A percentile compares a stretch with the other conserved stretches of the same genome.
phyloP scores from a whole-genome alignment of 2,888 invertebrate genomes.

The Drosophila kuntzei region DNA sequence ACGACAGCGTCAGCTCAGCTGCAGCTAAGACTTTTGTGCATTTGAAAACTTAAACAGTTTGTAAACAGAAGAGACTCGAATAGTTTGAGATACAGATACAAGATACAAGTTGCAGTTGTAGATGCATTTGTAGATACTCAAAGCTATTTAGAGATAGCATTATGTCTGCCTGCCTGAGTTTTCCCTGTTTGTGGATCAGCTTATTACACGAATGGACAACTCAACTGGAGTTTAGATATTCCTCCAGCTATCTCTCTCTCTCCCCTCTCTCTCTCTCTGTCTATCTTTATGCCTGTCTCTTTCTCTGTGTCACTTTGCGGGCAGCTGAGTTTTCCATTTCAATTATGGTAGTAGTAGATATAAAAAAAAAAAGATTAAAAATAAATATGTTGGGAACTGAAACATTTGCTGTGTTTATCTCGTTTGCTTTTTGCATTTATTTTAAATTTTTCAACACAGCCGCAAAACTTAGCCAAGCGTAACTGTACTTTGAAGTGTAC shows the following conservation, averaged over 20 bases:
- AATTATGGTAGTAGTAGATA: slow-evolving; percentile 13
- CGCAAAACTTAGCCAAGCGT: slow-evolving; percentile 12
- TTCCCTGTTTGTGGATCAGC: slow-evolving; percentile 28
- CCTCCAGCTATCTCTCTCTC: not conserved
- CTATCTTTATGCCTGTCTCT: not conserved
- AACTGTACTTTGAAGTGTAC: slow-evolving; percentile 37
- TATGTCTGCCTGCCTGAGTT: not conserved
- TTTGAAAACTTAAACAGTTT: slow-evolving; percentile 59
- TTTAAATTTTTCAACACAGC: slow-evolving; percentile 19
- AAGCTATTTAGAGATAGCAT: slow-evolving; percentile 12
- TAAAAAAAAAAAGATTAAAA: not conserved
- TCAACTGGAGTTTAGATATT: slow-evolving; percentile 3
- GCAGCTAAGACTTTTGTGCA: slow-evolving; percentile 45
- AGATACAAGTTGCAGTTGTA: slow-evolving; percentile 9
- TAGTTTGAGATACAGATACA: slow-evolving; percentile 15
- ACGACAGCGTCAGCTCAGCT: slow-evolving; percentile 30
- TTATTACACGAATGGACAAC: slow-evolving; percentile 30
- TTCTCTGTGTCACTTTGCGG: slow-evolving; percentile 39
- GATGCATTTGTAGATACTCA: not conserved
- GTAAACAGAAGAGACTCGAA: slow-evolving; percentile 32
- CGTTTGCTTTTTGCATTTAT: slow-evolving; percentile 27
- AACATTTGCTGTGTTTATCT: not conserved
- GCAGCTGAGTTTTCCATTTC: slow-evolving; percentile 47
- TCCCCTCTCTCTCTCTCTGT: not conserved
- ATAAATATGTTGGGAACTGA: not conserved